phyloP scores from a whole-genome alignment of 2,888 invertebrate genomes.

The Eueremaeus valkanovi region DNA sequence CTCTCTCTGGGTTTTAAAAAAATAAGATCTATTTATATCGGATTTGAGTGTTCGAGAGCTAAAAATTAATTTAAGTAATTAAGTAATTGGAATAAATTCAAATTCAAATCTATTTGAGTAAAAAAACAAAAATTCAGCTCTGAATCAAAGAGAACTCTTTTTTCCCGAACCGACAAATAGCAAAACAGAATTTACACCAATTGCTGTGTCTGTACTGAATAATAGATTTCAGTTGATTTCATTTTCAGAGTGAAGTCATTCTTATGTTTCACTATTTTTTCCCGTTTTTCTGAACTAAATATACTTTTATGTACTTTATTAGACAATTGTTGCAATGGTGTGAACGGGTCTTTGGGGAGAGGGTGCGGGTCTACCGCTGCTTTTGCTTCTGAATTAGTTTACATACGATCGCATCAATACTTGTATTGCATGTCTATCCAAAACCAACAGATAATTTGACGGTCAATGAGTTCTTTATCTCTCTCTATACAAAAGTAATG shows the following conservation, averaged over 20 bases:
- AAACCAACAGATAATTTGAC: constrained; percentile 3
- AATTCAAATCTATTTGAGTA: not conserved
- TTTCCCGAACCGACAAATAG: not conserved
- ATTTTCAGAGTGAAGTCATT: not conserved
- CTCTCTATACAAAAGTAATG: not conserved
- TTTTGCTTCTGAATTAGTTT: too few species aligned
- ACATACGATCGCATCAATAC: not conserved
- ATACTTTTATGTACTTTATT: constrained; percentile 4
- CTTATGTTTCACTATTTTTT: not conserved
- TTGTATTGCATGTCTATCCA: constrained; percentile 10
- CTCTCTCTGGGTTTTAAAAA: not conserved
- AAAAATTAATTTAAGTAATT: constrained; percentile 1
- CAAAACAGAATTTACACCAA: not conserved
- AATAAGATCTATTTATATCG: constrained; percentile 1
- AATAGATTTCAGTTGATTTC: constrained; percentile 23
- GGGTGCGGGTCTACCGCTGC: constrained; percentile 15
- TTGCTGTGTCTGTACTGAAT: constrained; percentile 3
- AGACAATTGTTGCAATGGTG: constrained; percentile 26
- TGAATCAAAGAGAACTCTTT: not conserved
- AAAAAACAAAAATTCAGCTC: not conserved
- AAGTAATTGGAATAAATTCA: constrained; percentile 25
- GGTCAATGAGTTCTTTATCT: not conserved
- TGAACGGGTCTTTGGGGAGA: constrained; percentile 9
- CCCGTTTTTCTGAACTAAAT: not conserved
- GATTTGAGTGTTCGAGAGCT: not conserved